Evolutionary conservation across 37 sponge, comb jelly and placozoan genomes (phyloP).

Genomic region (Ianthella basta): DNA sequence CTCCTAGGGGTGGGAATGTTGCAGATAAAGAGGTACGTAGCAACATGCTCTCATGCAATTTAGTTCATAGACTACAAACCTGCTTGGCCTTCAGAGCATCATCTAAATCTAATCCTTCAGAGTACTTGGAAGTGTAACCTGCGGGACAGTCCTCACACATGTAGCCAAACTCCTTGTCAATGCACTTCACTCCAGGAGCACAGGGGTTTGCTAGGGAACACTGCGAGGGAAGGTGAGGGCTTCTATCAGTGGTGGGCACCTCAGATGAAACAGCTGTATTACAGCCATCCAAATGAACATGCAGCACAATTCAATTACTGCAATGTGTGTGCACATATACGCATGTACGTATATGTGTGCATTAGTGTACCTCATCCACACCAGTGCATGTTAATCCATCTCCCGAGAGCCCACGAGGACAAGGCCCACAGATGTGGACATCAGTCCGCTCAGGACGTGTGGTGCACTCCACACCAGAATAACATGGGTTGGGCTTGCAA

Average conservation of each 20-base stretch:
- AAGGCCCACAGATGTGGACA: constrained; percentile 77
- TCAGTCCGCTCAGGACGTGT: constrained; percentile 51
- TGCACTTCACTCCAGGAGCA: constrained; percentile 60
- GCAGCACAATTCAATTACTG: no score
- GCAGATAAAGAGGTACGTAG: background rate
- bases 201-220: constrained; percentile 69
- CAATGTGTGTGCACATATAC: background rate
- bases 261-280: no score
- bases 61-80: constrained; percentile 38
- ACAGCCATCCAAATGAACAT: no score
- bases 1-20: constrained; percentile 29
- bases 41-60: background rate
- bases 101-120: constrained; percentile 46
- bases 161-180: constrained; percentile 67
- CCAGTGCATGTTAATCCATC: constrained; percentile 61
- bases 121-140: constrained; percentile 70
- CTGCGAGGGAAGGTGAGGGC: constrained; percentile 15
- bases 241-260: no score
- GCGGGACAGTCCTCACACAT: constrained; percentile 83
- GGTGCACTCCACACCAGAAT: constrained; percentile 38
- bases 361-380: constrained; percentile 69
- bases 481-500: constrained; percentile 75
- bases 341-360: background rate
- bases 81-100: constrained; percentile 58
- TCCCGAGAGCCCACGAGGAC: constrained; percentile 82